Evolutionary conservation across 1,140 invertebrate genomes (phyloP).

Genomic region (Drosophila takahashii): DNA sequence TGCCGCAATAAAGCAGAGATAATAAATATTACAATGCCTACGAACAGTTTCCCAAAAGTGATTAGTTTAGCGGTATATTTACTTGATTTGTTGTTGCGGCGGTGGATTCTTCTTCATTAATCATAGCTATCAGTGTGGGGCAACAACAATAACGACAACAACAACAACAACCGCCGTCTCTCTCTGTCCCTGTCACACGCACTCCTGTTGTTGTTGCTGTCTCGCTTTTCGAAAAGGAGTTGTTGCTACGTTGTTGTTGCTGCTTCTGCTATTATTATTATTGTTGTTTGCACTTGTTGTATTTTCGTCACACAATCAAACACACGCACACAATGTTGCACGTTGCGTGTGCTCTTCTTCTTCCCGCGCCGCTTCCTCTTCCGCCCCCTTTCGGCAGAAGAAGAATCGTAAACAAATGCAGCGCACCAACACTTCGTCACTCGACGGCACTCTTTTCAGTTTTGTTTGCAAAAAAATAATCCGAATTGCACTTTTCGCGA

Average conservation of each 20-base stretch:
- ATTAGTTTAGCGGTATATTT: slow-evolving; percentile 25
- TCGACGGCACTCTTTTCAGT: slow-evolving; percentile 2
- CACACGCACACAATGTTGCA: slow-evolving; percentile 14
- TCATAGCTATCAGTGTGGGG: slow-evolving; percentile 20
- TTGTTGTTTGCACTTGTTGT: slow-evolving; percentile 66
- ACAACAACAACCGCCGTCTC: background rate
- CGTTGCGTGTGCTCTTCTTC: slow-evolving; percentile 3
- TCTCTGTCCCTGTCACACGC: background rate
- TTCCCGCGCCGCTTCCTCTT: slow-evolving; percentile 1
- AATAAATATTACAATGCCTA: slow-evolving; percentile 1
- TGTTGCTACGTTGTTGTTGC: slow-evolving; percentile 8
- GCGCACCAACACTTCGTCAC: slow-evolving; percentile 34
- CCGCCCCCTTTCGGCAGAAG: background rate
- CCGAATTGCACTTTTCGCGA: slow-evolving; percentile 2
- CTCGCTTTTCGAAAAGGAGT: slow-evolving; percentile 11
- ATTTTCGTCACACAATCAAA: slow-evolving; percentile 26
- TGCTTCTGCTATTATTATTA: slow-evolving; percentile 16
- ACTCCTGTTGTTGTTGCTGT: slow-evolving; percentile 21
- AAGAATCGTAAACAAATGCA: slow-evolving; percentile 49
- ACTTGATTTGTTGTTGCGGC: slow-evolving; percentile 21
- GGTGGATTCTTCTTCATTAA: slow-evolving; percentile 17
- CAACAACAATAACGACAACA: slow-evolving; percentile 12
- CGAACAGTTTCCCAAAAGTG: background rate
- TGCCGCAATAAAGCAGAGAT: background rate
- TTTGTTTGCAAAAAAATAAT: slow-evolving; percentile 31